phyloP scores from a whole-genome alignment of 2,797 vertebrate species.

The Premnoplex brunnescens region DNA sequence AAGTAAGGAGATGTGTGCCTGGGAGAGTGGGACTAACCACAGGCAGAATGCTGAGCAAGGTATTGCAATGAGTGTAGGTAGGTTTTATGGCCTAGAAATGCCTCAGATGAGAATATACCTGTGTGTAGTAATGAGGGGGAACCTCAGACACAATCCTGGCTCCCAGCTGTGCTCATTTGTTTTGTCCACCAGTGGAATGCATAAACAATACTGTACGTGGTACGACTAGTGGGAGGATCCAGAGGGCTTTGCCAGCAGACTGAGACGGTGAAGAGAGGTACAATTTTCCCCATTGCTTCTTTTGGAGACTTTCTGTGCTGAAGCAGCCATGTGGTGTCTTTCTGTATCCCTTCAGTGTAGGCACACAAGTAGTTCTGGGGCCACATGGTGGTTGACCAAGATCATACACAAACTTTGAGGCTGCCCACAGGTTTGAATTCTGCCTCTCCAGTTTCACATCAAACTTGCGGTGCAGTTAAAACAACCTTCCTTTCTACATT shows the following conservation, averaged over 20 bases:
- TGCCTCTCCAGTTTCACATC: neutral
- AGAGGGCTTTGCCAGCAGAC: neutral
- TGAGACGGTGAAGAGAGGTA: neutral
- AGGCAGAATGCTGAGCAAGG: neutral
- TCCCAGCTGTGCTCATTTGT: neutral
- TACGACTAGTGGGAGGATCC: neutral
- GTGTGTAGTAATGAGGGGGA: neutral
- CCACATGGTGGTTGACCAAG: neutral
- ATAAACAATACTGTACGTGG: neutral
- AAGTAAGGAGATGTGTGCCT: neutral
- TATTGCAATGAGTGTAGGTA: neutral
- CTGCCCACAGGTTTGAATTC: neutral
- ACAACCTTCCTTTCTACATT: neutral
- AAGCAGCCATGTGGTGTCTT: neutral
- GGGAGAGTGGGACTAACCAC: rapidly evolving
- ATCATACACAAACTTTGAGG: neutral
- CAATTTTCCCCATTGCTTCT: neutral
- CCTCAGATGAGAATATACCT: neutral
- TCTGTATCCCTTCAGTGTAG: neutral
- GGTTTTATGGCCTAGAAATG: neutral
- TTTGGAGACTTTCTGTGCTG: neutral
- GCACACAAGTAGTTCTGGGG: neutral
- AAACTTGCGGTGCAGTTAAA: neutral
- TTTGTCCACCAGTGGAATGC: neutral
- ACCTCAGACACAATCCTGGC: neutral